Evolutionary conservation across 2,797 vertebrate genomes (phyloP), one percentile per base, ranked within the genome.

Genomic region (Chelmon rostratus): DNA sequence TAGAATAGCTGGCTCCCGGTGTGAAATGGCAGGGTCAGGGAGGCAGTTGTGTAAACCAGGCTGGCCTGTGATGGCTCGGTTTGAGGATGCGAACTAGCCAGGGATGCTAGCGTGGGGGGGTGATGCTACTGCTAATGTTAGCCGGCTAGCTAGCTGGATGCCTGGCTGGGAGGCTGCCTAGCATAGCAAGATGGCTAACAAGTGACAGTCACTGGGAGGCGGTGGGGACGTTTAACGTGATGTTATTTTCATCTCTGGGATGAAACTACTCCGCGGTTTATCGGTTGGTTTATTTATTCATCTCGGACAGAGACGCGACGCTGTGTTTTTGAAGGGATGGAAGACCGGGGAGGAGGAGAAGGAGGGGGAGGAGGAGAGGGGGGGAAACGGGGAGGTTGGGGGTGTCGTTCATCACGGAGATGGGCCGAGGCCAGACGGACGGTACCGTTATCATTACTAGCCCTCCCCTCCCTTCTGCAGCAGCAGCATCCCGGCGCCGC

Each of bases 391-490:
- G 49, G 35, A 12, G 57, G 57, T 0, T 37, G 69, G 65, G 58
- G 75, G 78, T 68, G 81, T 78, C 75, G 77, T 79, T 78, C 63
- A 78, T 79, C 78, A 64, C 52, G 73, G 70, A 84, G 83, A 89
- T 73, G 91, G 88, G 89, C 83, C 88, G 86, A 78, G 81, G 64
- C 87, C 89, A 88, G 86, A 72, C 85, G 75, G 68, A 73, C 86
- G 78, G 85, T 82, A 49, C 84, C 84, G 85, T 72, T 76, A 28
- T 37, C 74, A 33, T 72, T 44, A 19, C 68, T 4, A 38, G 52
- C 87, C 83, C 79, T 78, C 73, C 77, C 67, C 73, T 47, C 80
- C 79, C 40, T 9, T 42, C 40, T 42, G 13, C 40, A 42, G 40
- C 40, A 42, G 68, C 72, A 18, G 38, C 84, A 81, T 13, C 8